These are phyloP conservation scores for Anorthoa munda DNA, from an alignment of 2,888 invertebrate species.

Conservation along the genomic window DNA sequence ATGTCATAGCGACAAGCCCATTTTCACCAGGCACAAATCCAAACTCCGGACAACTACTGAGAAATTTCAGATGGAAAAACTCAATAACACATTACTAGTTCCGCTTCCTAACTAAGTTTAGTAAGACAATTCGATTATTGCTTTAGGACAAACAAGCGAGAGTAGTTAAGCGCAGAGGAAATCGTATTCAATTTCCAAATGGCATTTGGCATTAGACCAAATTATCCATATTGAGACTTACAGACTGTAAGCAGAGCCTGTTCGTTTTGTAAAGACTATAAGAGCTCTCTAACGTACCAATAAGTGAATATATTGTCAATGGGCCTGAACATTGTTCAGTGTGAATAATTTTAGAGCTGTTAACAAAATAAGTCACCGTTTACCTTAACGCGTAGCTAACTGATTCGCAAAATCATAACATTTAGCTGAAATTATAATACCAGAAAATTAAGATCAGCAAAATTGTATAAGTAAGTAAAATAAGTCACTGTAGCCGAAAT, in stretches of 20 bases:
- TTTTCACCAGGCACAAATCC: too few species aligned
- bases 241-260: constrained; percentile 34
- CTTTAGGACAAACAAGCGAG: constrained; percentile 29
- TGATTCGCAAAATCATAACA: too few species aligned
- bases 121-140: constrained; percentile 44
- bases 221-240: constrained; percentile 73
- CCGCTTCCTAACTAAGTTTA: constrained; percentile 13
- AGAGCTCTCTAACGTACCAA: constrained; percentile 53
- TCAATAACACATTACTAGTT: constrained; percentile 19
- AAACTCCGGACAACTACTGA: too few species aligned
- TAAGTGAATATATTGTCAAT: constrained; percentile 6
- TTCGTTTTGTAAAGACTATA: constrained; percentile 57
- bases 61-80: too few species aligned
- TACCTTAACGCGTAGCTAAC: neutral
- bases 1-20: too few species aligned
- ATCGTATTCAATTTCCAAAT: constrained; percentile 71
- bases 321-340: neutral
- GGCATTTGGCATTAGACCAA: constrained; percentile 77
- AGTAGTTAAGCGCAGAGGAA: constrained; percentile 48
- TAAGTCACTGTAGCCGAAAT: too few species aligned
- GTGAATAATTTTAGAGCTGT: neutral
- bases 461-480: too few species aligned
- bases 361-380: neutral
- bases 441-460: too few species aligned
- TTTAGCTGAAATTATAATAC: too few species aligned